Evolutionary conservation across 2,888 invertebrate species (phyloP), one percentile per base, ranked within the genome.

Genomic region (Melanostoma scalare): DNA sequence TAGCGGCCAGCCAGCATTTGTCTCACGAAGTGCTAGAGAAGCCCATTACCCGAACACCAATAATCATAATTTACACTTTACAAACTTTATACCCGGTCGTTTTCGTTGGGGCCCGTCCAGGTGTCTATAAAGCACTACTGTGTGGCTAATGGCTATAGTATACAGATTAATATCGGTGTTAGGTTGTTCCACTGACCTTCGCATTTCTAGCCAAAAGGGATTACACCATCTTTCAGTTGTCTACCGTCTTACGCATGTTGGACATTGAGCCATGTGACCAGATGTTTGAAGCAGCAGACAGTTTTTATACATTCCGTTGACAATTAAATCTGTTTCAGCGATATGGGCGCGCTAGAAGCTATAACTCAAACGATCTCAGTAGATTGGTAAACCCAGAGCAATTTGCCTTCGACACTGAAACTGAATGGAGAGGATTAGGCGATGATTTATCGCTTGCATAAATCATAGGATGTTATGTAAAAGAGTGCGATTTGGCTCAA

Each of bases 171-270:
- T 79, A 74, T 74, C 75, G 61, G 55, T 61, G 71, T 71, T 69
- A 84, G 74, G 71, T 56, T 79, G 79, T 74, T 79, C 84, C 79
- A 84, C 67, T 84, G 79, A 84, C 84, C 84, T 84, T 84, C 74
- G 50, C 69, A 74, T 77, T 74, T 52, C 8, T 65, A 56, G 68
- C 65, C 71, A 65, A 71, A 78, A 79, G 79, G 79, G 71, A 79
- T 84, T 75, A 79, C 68, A 50, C 48, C 75, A 67, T 69, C 68
- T 74, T 67, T 58, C 20, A 48, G 53, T 38, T 40, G 42, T 53
- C 74, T 84, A 79, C 84, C 48, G 73, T 69, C 73, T 82, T 82
- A 78, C 78, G 65, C 74, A 61, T 6, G 40, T 31, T 44, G n/a
- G 8, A 38, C 50, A 44, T 6, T 4, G 9, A 20, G 4, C 63